Conservation (phyloP, 2,797 vertebrate genomes). For the Moxostoma hubbsi region DNA sequence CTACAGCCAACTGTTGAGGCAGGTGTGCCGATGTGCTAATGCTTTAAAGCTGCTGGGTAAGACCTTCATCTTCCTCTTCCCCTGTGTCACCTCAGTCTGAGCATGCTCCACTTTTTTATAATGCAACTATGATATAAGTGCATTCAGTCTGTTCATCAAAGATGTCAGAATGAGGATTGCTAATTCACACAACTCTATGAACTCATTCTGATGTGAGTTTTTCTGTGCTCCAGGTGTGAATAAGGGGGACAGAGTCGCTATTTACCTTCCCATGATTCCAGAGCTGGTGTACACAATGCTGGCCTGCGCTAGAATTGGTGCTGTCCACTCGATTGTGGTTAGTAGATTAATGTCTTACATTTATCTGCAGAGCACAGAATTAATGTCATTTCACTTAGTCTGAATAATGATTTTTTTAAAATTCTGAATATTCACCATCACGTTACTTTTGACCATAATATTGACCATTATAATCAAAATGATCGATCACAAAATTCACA, state of each 20-base stretch:
- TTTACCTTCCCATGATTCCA: slow-evolving; percentile 84
- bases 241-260: slow-evolving; percentile 80
- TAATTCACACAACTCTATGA: background rate
- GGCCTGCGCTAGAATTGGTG: slow-evolving; percentile 81
- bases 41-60: slow-evolving; percentile 79
- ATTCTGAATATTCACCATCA: too few relatives aligned
- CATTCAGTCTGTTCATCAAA: background rate
- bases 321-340: slow-evolving; percentile 83
- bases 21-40: slow-evolving; percentile 83
- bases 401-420: too few relatives aligned
- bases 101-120: background rate
- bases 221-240: slow-evolving; percentile 71
- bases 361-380: background rate
- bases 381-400: too few relatives aligned
- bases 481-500: too few relatives aligned
- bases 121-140: background rate
- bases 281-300: slow-evolving; percentile 81
- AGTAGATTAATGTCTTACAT: background rate
- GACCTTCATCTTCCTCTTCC: background rate
- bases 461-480: too few relatives aligned
- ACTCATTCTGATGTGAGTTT: background rate
- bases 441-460: too few relatives aligned
- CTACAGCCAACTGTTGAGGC: slow-evolving; percentile 77
- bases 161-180: too few relatives aligned
- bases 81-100: too few relatives aligned